Conservation (phyloP, 2,888 invertebrate genomes). For the Pollenia labialis region DNA sequence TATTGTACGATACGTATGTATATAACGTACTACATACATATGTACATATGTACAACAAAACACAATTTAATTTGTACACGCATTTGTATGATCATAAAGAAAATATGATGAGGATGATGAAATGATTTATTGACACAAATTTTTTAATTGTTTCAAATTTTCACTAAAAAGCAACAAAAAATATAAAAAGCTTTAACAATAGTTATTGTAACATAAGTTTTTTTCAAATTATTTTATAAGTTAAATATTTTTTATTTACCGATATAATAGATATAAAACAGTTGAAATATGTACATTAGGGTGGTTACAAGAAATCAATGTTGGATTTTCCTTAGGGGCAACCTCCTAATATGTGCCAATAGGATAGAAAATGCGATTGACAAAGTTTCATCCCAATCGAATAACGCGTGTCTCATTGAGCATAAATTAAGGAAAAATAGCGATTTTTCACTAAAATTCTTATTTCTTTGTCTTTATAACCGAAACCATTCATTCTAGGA, state of each 20-base stretch:
- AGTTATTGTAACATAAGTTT: neutral
- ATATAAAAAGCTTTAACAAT: neutral
- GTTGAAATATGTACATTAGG: too few relatives aligned
- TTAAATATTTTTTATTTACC: neutral
- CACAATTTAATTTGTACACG: conserved; percentile 25
- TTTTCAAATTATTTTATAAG: neutral
- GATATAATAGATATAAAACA: too few relatives aligned
- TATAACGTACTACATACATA: neutral
- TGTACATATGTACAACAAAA: neutral
- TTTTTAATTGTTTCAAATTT: conserved; percentile 66
- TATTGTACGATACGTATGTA: neutral
- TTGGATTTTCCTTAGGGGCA: too few relatives aligned
- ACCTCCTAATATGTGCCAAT: too few relatives aligned
- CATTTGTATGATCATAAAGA: conserved; percentile 32
- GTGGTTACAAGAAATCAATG: too few relatives aligned
- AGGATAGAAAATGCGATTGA: too few relatives aligned
- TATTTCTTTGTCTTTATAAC: too few relatives aligned
- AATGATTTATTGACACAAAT: conserved; percentile 70
- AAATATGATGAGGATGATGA: conserved; percentile 42
- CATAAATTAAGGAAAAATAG: too few relatives aligned
- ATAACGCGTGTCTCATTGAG: too few relatives aligned
- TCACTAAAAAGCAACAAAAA: conserved; percentile 21
- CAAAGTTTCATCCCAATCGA: too few relatives aligned
- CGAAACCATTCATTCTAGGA: too few relatives aligned
- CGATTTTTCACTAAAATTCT: too few relatives aligned